phyloP scores from a whole-genome alignment of 2,888 invertebrate genomes.

The Dioctria rufipes region DNA sequence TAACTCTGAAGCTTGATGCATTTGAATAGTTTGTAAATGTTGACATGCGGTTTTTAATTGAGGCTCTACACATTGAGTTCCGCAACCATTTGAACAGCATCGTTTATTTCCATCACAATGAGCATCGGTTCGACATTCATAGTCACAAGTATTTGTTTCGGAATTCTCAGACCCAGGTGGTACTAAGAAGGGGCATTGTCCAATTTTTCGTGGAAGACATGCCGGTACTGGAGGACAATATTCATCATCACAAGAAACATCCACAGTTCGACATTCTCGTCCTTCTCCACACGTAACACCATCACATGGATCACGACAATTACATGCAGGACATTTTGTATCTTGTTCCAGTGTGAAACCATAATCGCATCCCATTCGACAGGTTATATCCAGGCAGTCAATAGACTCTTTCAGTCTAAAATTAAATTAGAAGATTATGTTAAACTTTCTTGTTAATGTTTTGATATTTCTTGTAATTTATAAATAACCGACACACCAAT shows the following conservation, averaged over 20 bases:
- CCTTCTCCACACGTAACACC: conserved; percentile 78
- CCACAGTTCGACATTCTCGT: conserved; percentile 85
- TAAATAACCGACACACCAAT: no score
- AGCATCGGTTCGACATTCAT: conserved; percentile 83
- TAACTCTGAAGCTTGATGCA: conserved; percentile 79
- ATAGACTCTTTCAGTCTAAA: conserved; percentile 75
- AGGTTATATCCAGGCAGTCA: conserved; percentile 81
- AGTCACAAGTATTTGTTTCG: conserved; percentile 78
- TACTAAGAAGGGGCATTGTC: conserved; percentile 88
- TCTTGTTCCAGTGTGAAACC: conserved; percentile 81
- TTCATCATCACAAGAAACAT: conserved; percentile 87
- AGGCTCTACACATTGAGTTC: conserved; percentile 84
- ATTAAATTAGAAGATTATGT: not conserved
- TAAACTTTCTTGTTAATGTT: no score
- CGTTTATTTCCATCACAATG: conserved; percentile 81
- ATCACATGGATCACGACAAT: conserved; percentile 86
- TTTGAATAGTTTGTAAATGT: conserved; percentile 74
- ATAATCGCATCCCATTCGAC: conserved; percentile 88
- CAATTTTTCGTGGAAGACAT: conserved; percentile 81
- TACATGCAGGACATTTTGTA: conserved; percentile 84
- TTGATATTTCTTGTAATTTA: no score
- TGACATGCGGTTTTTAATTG: conserved; percentile 84
- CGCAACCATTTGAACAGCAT: conserved; percentile 91
- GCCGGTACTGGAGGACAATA: conserved; percentile 90
- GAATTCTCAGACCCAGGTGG: conserved; percentile 76